phyloP scores from a whole-genome alignment of 2,797 vertebrate genomes.

The Sternotherus odoratus region DNA sequence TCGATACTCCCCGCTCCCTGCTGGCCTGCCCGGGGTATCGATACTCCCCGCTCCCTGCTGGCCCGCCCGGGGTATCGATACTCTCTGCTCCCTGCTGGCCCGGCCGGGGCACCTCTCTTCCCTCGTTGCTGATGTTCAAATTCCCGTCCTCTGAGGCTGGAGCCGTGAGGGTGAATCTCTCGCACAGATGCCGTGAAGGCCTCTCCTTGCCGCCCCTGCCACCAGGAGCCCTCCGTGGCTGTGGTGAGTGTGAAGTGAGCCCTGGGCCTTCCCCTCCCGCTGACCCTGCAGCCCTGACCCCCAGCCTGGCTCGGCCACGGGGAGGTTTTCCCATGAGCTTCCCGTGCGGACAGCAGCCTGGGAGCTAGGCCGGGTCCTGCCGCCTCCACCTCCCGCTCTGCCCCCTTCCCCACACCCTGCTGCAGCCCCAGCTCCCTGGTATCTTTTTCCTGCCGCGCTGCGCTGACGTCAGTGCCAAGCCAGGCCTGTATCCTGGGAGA shows the following conservation, averaged over 20 bases:
- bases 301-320: too few species aligned
- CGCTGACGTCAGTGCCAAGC: slow-evolving; percentile 85
- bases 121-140: too few species aligned
- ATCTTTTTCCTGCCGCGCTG: slow-evolving; percentile 37
- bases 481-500: slow-evolving; percentile 86
- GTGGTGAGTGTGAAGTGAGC: accelerated
- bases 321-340: not conserved
- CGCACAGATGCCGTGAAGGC: not conserved
- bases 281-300: too few species aligned
- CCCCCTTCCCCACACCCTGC: slow-evolving; percentile 64
- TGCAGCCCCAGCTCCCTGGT: slow-evolving; percentile 38
- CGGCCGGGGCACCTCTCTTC: not conserved
- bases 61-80: too few species aligned
- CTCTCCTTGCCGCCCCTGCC: not conserved
- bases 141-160: not conserved
- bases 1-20: not conserved
- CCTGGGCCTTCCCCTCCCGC: not conserved
- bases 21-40: not conserved
- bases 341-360: not conserved
- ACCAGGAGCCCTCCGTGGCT: accelerated
- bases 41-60: not conserved
- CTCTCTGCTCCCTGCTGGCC: not conserved
- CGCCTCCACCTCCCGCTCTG: slow-evolving; percentile 16
- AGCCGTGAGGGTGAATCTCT: not conserved
- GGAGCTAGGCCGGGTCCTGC: not conserved